Evolutionary conservation across 2,797 vertebrate species (phyloP).

Genomic region (Chelon labrosus): DNA sequence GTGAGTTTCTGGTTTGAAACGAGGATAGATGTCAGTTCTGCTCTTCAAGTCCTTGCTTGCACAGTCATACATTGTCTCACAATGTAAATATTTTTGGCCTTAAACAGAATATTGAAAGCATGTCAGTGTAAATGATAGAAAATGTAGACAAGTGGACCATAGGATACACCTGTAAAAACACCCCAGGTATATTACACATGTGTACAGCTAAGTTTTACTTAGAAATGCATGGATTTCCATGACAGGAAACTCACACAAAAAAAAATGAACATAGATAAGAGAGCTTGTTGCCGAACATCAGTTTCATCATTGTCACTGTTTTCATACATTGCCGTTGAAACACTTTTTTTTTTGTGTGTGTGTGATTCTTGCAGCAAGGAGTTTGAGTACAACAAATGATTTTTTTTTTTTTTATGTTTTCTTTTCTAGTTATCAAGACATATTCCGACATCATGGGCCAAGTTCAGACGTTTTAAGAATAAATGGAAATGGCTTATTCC

Average conservation of each 20-base stretch:
- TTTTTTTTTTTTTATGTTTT: not conserved
- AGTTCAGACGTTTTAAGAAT: not conserved
- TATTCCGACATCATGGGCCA: not conserved
- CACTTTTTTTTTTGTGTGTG: not conserved
- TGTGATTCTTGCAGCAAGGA: not conserved
- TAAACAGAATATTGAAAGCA: not conserved
- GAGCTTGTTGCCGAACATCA: not conserved
- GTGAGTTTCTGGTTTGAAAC: not conserved
- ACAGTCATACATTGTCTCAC: not conserved
- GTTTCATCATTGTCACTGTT: not conserved
- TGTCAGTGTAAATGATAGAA: not conserved
- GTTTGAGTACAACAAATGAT: conserved; percentile 2
- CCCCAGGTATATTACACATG: not conserved
- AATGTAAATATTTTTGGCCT: not conserved
- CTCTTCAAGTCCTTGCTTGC: not conserved
- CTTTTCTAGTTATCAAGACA: conserved; percentile 6
- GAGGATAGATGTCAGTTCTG: not conserved
- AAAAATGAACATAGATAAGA: not conserved
- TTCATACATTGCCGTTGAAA: not conserved
- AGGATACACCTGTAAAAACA: not conserved
- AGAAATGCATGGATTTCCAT: not conserved
- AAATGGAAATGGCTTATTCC: not conserved
- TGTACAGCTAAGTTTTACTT: not conserved
- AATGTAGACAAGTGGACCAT: not conserved
- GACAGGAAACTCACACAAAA: not conserved